Base-by-base conservation (phyloP, 2,113 vertebrate genomes). In the Spilogale gracilis region DNA sequence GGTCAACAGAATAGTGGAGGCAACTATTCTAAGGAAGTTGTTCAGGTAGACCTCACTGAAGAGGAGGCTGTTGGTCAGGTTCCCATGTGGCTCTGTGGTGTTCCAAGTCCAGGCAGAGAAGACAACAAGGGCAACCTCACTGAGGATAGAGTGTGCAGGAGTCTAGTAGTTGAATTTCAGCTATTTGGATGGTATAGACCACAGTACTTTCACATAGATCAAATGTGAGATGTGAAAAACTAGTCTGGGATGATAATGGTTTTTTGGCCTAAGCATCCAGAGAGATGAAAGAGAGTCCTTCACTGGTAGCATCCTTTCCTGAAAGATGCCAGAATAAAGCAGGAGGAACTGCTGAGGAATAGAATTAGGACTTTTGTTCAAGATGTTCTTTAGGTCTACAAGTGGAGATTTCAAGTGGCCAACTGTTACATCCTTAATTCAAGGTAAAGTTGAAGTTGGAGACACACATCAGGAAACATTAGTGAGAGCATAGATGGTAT, bases 231-330 rank as follows among this genome's bases (percentile, higher is more conserved):
- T 23, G 0, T 6, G 48, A 60, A 50, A 56, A 82, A 8, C 2
- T 30, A 73, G 13, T 25, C 9, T 71, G n/a, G 23, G 6, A 16
- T 87, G 17, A 58, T 23, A 58, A 82, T 21, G 9, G 4, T 27
- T 58, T 50, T 69, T 67, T 48, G 21, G 5, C 18, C 30, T 63
- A 1, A 63, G 27, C 10, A 81, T 48, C 45, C 86, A n/a, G 23
- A 73, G 11, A 50, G 63, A 30, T 54, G 2, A 21, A 50, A 30
- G 2, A 14, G 1, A 14, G 1, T 0, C 2, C 0, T 71, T 73
- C 76, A 86, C 16, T 63, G 25, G 78, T 32, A 67, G 20, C 20
- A 27, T 0, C 0, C 1, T 69, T 79, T 56, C 67, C 5, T 78
- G 9, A 81, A 54, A 90, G 30, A 12, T 50, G 38, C 30, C 9